A percentile compares a stretch with the other conserved stretches of the same genome.
phyloP scores from a whole-genome alignment of 2,888 invertebrate genomes.

The Sepiola atlantica region DNA sequence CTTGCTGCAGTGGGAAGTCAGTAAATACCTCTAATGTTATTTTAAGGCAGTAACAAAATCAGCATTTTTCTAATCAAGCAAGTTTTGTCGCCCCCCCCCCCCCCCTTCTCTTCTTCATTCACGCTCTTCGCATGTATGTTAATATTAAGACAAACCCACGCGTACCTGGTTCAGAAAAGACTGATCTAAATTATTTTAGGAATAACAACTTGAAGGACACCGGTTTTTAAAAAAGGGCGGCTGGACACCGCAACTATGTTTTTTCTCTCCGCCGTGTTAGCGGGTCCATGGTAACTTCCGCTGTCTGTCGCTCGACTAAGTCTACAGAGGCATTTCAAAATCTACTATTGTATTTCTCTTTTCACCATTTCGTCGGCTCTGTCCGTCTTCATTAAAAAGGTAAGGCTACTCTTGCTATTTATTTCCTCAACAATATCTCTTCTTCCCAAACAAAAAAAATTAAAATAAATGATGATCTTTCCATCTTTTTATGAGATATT shows the following conservation, averaged over 20 bases:
- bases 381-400: constrained; percentile 32
- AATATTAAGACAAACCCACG: no score
- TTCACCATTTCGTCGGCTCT: not conserved
- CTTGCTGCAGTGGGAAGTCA: no score
- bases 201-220: not conserved
- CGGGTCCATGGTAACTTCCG: not conserved
- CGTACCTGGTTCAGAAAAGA: not conserved
- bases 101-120: no score
- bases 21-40: no score
- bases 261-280: not conserved
- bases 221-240: not conserved
- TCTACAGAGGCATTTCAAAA: not conserved
- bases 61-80: no score
- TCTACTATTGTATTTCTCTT: constrained; percentile 3
- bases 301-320: not conserved
- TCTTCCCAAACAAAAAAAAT: not conserved
- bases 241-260: not conserved
- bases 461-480: not conserved
- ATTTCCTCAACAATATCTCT: not conserved
- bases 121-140: no score
- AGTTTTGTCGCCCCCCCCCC: no score
- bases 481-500: not conserved
- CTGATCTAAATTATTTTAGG: not conserved
- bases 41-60: no score
- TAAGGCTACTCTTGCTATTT: not conserved